A percentile compares a stretch with the other conserved stretches of the same genome.
Evolutionary conservation across 2,797 vertebrate species (phyloP).

Genomic region (Aeoliscus strigatus): DNA sequence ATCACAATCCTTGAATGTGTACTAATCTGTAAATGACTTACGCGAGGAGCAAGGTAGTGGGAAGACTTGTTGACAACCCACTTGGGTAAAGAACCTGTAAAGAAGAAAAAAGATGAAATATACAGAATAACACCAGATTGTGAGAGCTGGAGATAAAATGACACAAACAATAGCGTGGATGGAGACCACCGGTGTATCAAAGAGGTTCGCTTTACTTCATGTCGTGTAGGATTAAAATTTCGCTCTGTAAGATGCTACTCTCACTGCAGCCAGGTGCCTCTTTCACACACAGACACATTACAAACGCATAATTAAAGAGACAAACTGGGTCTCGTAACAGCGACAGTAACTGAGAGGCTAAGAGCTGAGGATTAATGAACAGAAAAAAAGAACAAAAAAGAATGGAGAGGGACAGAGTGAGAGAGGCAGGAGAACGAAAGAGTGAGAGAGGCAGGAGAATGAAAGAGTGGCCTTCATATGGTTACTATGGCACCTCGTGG

Average conservation of each 20-base stretch:
- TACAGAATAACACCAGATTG: background rate
- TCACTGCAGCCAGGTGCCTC: conserved; percentile 1
- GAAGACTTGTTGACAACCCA: conserved; percentile 97
- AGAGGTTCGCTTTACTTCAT: conserved; percentile 12
- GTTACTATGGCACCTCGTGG: conserved; percentile 53
- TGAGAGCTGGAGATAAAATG: background rate
- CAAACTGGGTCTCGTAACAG: conserved; percentile 4
- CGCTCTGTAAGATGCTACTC: conserved; percentile 15
- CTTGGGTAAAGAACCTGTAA: conserved; percentile 89
- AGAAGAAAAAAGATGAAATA: conserved; percentile 11
- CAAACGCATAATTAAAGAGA: conserved; percentile 1
- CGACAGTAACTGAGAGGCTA: conserved; percentile 1
- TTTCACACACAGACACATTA: background rate
- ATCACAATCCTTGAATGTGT: conserved; percentile 8
- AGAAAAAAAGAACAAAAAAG: conserved; percentile 4
- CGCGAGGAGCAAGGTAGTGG: conserved; percentile 87
- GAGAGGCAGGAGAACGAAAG: conserved; percentile 1
- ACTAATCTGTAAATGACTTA: conserved; percentile 67
- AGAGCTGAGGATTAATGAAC: conserved; percentile 7
- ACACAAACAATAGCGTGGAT: no score
- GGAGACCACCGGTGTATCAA: no score
- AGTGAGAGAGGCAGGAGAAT: background rate
- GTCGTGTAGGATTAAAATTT: conserved; percentile 24
- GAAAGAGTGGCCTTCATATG: conserved; percentile 46
- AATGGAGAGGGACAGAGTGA: background rate